A percentile compares a stretch with the other conserved stretches of the same genome.
phyloP scores from a whole-genome alignment of 2,113 vertebrate species.

The Syrrhaptes paradoxus region DNA sequence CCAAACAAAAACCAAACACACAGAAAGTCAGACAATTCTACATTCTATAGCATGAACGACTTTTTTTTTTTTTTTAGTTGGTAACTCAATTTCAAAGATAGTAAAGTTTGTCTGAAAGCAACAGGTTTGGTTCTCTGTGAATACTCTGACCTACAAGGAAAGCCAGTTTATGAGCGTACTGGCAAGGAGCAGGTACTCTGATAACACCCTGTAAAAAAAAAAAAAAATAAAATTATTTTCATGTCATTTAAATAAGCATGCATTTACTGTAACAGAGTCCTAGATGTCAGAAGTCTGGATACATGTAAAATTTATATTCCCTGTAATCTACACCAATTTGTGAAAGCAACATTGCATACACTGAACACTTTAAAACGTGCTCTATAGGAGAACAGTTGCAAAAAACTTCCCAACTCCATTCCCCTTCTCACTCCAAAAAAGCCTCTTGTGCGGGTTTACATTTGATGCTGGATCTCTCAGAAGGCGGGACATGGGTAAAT shows the following conservation, averaged over 20 bases:
- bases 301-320: background rate
- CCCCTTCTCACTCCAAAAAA: background rate
- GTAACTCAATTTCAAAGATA: constrained; percentile 79
- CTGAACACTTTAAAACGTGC: background rate
- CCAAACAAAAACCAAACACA: background rate
- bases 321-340: background rate
- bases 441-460: fast-evolving
- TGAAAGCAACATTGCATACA: background rate
- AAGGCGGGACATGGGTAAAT: fast-evolving
- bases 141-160: constrained; percentile 95
- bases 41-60: background rate
- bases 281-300: background rate
- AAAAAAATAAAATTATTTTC: background rate
- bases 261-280: background rate
- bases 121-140: constrained; percentile 82
- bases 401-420: background rate
- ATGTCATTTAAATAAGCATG: background rate
- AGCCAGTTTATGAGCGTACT: constrained; percentile 94
- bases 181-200: constrained; percentile 93
- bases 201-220: constrained; percentile 83
- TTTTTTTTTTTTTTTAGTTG: background rate
- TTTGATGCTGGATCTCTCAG: no score
- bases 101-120: constrained; percentile 87
- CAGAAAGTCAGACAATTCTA: background rate
- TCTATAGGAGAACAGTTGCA: background rate